phyloP scores from a whole-genome alignment of 2,797 vertebrate genomes.

The Siniperca obscura region DNA sequence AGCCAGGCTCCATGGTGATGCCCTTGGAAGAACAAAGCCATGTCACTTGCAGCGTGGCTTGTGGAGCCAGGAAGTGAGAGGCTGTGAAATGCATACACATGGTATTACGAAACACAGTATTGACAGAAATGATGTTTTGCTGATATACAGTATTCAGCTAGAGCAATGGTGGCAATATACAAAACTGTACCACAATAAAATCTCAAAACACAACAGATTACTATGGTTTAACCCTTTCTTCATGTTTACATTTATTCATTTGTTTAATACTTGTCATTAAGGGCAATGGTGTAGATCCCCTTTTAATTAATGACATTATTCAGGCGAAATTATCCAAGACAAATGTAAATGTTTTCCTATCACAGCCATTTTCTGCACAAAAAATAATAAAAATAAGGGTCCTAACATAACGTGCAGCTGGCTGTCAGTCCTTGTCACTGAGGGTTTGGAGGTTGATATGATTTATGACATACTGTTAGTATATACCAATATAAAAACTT shows the following conservation, averaged over 20 bases:
- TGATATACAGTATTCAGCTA: neutral
- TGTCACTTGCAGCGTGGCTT: constrained; percentile 26
- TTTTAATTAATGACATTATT: neutral
- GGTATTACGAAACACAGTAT: neutral
- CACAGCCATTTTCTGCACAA: neutral
- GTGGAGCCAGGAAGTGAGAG: constrained; percentile 10
- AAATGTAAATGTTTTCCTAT: neutral
- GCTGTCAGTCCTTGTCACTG: neutral
- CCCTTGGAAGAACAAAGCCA: constrained; percentile 60
- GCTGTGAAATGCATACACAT: constrained; percentile 22
- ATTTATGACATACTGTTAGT: neutral
- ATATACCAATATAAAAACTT: neutral
- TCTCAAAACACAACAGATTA: neutral
- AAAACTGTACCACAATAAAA: neutral
- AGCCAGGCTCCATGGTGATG: constrained; percentile 52
- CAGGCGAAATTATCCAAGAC: neutral
- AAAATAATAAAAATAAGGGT: neutral
- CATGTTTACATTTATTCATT: neutral
- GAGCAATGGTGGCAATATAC: neutral
- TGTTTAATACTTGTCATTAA: neutral
- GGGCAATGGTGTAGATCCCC: neutral
- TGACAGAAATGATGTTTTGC: neutral
- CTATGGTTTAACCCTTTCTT: neutral
- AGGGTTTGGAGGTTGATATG: neutral
- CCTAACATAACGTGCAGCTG: neutral